A percentile compares a stretch with the other conserved stretches of the same genome.
These are phyloP conservation scores for Thereva unica DNA, from an alignment of 2,888 invertebrate species.

Conservation along the genomic window DNA sequence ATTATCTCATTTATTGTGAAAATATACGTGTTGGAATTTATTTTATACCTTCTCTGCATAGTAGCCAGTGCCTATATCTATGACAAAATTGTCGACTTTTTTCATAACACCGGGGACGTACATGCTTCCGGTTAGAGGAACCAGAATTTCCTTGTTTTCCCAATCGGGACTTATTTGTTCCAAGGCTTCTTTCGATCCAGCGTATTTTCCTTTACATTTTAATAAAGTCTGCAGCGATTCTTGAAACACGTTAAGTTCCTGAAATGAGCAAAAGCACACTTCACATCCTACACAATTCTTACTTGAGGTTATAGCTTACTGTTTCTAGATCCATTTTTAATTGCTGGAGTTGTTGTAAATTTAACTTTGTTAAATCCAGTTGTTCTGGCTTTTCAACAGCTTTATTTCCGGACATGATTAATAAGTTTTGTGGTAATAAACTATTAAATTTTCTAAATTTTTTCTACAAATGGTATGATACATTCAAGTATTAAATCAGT, in stretches of 20 bases:
- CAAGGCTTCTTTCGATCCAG: constrained; percentile 82
- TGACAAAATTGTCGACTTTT: constrained; percentile 83
- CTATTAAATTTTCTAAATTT: no score
- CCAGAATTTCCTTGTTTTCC: constrained; percentile 83
- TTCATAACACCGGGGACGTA: constrained; percentile 91
- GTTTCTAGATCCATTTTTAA: constrained; percentile 87
- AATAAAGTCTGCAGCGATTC: constrained; percentile 88
- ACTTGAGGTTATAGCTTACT: constrained; percentile 59
- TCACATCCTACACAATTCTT: constrained; percentile 7
- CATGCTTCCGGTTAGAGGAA: constrained; percentile 96
- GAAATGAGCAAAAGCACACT: constrained; percentile 46
- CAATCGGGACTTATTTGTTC: constrained; percentile 77
- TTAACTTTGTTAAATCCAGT: constrained; percentile 80
- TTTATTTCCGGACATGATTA: constrained; percentile 56
- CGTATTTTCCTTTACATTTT: constrained; percentile 87
- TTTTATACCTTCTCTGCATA: constrained; percentile 83
- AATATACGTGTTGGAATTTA: neutral
- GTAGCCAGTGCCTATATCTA: constrained; percentile 97
- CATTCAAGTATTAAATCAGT: no score
- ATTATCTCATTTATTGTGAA: constrained; percentile 2
- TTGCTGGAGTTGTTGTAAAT: constrained; percentile 78
- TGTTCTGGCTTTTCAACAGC: constrained; percentile 69
- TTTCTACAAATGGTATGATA: no score
- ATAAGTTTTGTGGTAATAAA: no score
- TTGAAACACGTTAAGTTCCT: constrained; percentile 87